Conservation (phyloP, 2,113 vertebrate species). For the Chinchilla lanigera region DNA sequence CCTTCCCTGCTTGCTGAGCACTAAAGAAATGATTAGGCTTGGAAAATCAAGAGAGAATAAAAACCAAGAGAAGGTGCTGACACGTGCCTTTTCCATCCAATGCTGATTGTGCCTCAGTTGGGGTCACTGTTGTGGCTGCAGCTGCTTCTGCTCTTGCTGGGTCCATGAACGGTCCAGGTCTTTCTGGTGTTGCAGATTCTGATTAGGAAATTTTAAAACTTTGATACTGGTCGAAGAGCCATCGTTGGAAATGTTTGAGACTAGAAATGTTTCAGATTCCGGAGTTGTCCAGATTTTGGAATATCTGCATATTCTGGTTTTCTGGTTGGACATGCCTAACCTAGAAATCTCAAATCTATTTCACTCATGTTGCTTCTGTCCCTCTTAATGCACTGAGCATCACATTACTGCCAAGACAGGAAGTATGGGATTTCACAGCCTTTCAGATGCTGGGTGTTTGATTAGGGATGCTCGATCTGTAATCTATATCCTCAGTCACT, state of each 20-base stretch:
- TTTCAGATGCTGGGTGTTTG: neutral
- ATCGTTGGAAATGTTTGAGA: neutral
- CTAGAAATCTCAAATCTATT: neutral
- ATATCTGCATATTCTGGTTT: neutral
- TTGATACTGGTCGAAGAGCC: too few species aligned
- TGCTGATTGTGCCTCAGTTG: neutral
- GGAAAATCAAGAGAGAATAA: neutral
- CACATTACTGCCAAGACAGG: neutral
- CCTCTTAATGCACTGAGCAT: too few species aligned
- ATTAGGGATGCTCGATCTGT: neutral
- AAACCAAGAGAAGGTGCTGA: neutral
- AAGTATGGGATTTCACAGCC: neutral
- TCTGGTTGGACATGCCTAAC: neutral
- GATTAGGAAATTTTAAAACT: neutral
- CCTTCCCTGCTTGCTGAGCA: neutral
- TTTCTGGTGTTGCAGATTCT: neutral
- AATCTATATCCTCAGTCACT: too few species aligned
- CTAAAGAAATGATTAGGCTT: neutral
- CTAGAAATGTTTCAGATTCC: neutral
- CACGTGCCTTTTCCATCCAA: neutral
- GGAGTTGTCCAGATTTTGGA: neutral
- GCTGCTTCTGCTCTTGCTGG: neutral
- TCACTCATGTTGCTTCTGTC: neutral
- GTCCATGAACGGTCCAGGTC: neutral
- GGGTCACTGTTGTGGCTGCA: neutral